phyloP scores from a whole-genome alignment of 2,888 invertebrate genomes.

The Furcula furcula region DNA sequence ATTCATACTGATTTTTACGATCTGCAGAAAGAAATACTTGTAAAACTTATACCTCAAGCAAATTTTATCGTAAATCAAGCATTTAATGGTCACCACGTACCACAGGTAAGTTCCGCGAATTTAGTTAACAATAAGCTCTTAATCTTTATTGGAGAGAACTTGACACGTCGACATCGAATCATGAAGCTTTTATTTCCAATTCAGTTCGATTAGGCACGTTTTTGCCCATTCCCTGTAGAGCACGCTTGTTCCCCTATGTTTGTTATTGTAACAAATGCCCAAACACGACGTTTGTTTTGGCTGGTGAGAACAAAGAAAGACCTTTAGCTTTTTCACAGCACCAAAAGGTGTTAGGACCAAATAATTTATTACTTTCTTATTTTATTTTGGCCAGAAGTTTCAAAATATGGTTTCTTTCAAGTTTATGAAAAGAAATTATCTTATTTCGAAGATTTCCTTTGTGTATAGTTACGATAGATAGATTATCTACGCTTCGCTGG shows the following conservation, averaged over 20 bases:
- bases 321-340: slow-evolving; percentile 55
- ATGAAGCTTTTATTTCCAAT: slow-evolving; percentile 52
- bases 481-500: slow-evolving; percentile 13
- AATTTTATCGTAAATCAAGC: slow-evolving; percentile 31
- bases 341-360: no score
- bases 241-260: slow-evolving; percentile 50
- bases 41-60: slow-evolving; percentile 13
- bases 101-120: slow-evolving; percentile 52
- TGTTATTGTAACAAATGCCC: slow-evolving; percentile 72
- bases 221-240: slow-evolving; percentile 43
- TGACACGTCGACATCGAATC: slow-evolving; percentile 57
- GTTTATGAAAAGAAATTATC: slow-evolving; percentile 31
- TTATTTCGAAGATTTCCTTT: slow-evolving; percentile 27
- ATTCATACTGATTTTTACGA: slow-evolving; percentile 8
- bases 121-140: slow-evolving; percentile 60
- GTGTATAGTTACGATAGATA: slow-evolving; percentile 14
- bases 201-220: slow-evolving; percentile 65
- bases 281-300: slow-evolving; percentile 74
- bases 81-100: slow-evolving; percentile 21
- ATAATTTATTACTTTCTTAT: no score
- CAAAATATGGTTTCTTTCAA: slow-evolving; percentile 46
- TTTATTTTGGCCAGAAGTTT: slow-evolving; percentile 62
- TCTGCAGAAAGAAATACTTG: slow-evolving; percentile 19
- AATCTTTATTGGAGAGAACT: slow-evolving; percentile 57
- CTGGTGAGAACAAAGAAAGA: slow-evolving; percentile 76